These are phyloP conservation scores for Slavum lentiscoides DNA, from an alignment of 2,888 invertebrate species.

Conservation along the genomic window DNA sequence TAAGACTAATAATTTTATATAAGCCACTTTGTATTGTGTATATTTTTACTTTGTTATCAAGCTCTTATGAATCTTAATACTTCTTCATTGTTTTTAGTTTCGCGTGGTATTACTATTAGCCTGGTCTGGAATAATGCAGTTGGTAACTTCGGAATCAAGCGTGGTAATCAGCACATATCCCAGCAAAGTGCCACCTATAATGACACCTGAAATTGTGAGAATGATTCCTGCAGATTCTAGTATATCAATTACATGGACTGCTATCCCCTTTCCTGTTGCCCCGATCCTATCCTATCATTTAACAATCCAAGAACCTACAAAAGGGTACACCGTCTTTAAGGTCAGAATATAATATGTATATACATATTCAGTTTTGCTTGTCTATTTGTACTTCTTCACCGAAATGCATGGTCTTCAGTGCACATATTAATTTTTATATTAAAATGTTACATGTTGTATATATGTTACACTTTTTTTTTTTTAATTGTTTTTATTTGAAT, in stretches of 20 bases:
- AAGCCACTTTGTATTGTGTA: too few relatives aligned
- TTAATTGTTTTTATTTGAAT: neutral
- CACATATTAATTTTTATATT: conserved; percentile 10
- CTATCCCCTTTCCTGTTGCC: conserved; percentile 84
- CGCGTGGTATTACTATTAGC: conserved; percentile 81
- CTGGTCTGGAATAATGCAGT: conserved; percentile 69
- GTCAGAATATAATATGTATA: conserved; percentile 61
- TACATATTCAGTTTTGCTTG: conserved; percentile 58
- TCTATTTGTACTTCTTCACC: conserved; percentile 17
- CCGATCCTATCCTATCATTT: conserved; percentile 85
- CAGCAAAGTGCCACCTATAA: conserved; percentile 71
- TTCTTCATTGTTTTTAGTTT: conserved; percentile 67
- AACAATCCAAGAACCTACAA: conserved; percentile 67
- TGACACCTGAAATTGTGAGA: conserved; percentile 74
- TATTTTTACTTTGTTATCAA: too few relatives aligned
- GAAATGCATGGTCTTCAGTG: conserved; percentile 39
- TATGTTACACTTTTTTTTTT: neutral
- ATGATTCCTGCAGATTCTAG: conserved; percentile 79
- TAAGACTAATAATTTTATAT: too few relatives aligned
- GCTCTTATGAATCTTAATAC: conserved; percentile 6
- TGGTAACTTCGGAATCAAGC: conserved; percentile 72
- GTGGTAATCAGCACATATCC: conserved; percentile 76
- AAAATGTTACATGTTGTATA: neutral
- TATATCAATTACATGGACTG: conserved; percentile 85
- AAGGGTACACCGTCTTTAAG: conserved; percentile 69